Conservation (phyloP, 2,113 vertebrate genomes). For the Clarias gariepinus region DNA sequence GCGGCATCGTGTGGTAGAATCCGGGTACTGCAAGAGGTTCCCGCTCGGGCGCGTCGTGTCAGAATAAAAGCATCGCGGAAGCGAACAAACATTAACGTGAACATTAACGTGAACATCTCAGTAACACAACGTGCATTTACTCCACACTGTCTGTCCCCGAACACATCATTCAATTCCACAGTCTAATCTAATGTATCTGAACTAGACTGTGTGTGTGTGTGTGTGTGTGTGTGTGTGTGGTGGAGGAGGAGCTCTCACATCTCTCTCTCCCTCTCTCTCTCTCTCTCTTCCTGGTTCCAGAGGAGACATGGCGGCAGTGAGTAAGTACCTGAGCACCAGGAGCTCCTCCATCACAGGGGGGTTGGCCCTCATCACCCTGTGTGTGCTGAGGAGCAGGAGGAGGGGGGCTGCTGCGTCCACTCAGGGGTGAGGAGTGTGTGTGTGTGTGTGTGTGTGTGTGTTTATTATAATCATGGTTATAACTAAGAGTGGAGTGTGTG, state of each 20-base stretch:
- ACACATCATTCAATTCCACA: too few species aligned
- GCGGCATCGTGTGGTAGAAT: not conserved
- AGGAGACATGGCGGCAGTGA: constrained; percentile 85
- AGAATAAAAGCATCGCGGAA: constrained; percentile 13
- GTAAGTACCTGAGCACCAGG: constrained; percentile 84
- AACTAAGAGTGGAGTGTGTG: not conserved
- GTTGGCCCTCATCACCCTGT: constrained; percentile 71
- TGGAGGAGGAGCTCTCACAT: not conserved
- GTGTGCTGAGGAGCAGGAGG: constrained; percentile 73
- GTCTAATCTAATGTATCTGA: not conserved
- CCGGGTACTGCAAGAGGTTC: not conserved
- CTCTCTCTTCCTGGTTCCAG: constrained; percentile 23
- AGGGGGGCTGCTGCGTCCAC: constrained; percentile 48
- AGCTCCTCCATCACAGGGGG: constrained; percentile 84
- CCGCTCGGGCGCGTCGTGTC: rapidly evolving
- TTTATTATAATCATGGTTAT: not conserved
- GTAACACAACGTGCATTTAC: not conserved
- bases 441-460: too few species aligned
- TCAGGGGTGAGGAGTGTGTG: constrained; percentile 66
- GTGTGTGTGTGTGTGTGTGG: too few species aligned
- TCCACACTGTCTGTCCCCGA: not conserved
- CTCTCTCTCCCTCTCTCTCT: not conserved
- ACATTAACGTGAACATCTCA: not conserved
- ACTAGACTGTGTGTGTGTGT: not conserved
- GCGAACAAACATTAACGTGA: not conserved